A percentile compares a stretch with the other conserved stretches of the same genome.
These are phyloP conservation scores for Acanthiza pusilla DNA, from an alignment of 2,797 vertebrate species.

Conservation along the genomic window DNA sequence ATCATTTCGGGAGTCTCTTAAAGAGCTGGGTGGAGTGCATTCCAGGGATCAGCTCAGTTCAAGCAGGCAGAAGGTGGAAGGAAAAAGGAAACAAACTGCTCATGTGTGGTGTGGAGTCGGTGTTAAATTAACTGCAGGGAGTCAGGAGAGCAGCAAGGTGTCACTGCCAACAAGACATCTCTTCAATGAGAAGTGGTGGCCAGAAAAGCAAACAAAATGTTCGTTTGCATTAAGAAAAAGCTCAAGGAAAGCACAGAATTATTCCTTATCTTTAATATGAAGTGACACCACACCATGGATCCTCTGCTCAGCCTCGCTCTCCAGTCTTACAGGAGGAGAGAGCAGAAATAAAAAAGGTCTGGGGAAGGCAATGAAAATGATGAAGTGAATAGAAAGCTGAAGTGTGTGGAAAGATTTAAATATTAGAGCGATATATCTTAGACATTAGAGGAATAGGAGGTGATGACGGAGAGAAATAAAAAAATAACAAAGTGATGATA, in stretches of 20 bases:
- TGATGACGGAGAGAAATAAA: background rate
- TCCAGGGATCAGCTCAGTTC: background rate
- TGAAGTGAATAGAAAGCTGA: background rate
- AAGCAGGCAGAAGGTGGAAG: background rate
- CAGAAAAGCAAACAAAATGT: background rate
- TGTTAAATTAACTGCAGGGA: background rate
- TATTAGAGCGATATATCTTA: constrained; percentile 14
- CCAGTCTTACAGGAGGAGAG: background rate
- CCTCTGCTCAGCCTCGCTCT: background rate
- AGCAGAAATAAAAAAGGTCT: background rate
- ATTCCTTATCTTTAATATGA: background rate
- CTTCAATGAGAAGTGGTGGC: background rate
- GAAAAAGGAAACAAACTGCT: background rate
- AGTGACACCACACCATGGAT: background rate
- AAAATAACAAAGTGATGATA: background rate
- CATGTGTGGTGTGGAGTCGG: too few relatives aligned
- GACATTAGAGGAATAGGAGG: background rate
- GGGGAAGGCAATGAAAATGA: constrained; percentile 11
- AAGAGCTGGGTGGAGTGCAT: background rate
- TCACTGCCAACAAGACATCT: background rate
- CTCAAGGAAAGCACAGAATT: background rate
- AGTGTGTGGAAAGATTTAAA: constrained; percentile 22
- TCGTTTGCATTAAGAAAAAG: background rate
- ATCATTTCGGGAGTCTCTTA: background rate
- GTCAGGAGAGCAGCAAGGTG: background rate